Evolutionary conservation across 1,140 invertebrate species (phyloP).

Genomic region (Leptestheria dahalacensis): DNA sequence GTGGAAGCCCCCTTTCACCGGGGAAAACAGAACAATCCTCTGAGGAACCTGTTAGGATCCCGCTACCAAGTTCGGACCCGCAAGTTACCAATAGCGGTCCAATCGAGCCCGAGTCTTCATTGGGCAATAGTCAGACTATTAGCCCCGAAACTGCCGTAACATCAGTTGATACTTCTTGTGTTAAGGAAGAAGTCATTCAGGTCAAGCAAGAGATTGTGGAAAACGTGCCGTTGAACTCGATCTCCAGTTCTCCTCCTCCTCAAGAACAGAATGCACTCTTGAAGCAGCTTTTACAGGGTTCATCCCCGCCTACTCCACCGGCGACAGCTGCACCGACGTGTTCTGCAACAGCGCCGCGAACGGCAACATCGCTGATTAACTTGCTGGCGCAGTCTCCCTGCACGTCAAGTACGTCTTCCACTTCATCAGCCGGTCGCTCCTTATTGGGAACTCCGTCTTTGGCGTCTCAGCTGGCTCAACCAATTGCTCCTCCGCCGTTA

Average conservation of each 20-base stretch:
- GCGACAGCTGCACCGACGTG: conserved; percentile 17
- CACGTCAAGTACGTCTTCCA: neutral
- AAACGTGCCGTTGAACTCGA: neutral
- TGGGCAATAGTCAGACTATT: no score
- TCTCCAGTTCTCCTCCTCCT: neutral
- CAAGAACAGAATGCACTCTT: conserved; percentile 61
- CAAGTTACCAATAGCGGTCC: no score
- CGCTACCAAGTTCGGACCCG: no score
- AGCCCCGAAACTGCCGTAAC: no score
- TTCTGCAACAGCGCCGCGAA: conserved; percentile 37
- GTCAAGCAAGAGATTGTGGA: no score
- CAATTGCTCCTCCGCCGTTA: conserved; percentile 43
- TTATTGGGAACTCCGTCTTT: conserved; percentile 39
- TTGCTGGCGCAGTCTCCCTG: conserved; percentile 1
- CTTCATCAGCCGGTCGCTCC: conserved; percentile 1
- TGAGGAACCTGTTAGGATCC: no score
- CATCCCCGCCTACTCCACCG: conserved; percentile 22
- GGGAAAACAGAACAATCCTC: neutral
- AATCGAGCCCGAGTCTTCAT: no score
- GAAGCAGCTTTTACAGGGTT: conserved; percentile 72
- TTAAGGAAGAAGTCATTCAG: no score
- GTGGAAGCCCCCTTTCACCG: neutral
- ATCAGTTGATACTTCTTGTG: no score
- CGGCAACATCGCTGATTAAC: neutral
- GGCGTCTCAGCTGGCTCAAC: conserved; percentile 53